Conservation (phyloP, 2,797 vertebrate species). For the Falco naumanni region DNA sequence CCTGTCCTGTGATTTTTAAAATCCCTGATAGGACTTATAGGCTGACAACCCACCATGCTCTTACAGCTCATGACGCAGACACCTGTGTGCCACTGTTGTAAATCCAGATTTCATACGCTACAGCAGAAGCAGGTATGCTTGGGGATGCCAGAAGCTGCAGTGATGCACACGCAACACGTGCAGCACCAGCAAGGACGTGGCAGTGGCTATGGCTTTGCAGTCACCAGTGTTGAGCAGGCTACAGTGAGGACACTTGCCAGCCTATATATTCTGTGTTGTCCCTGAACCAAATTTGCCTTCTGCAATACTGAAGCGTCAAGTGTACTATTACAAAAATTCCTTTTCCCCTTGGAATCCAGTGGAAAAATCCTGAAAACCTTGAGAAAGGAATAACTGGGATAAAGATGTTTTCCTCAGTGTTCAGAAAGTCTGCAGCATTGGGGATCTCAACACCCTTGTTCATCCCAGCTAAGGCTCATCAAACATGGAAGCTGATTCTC, state of each 20-base stretch:
- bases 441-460: not conserved
- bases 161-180: not conserved
- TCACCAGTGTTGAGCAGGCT: not conserved
- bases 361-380: not conserved
- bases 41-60: not conserved
- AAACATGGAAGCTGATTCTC: not conserved
- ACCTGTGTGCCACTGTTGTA: not conserved
- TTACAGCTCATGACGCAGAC: not conserved
- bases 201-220: not conserved
- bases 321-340: not conserved
- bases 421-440: not conserved
- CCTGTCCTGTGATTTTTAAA: not conserved
- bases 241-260: not conserved
- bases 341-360: not conserved
- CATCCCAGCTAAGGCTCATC: not conserved
- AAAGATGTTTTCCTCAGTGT: not conserved
- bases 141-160: not conserved
- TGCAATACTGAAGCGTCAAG: not conserved
- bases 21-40: not conserved
- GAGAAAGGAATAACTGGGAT: not conserved
- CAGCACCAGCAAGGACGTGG: fast-evolving
- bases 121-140: not conserved
- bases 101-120: not conserved
- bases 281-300: not conserved
- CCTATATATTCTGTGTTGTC: not conserved